phyloP scores from a whole-genome alignment of 1,140 invertebrate species.

The Drosophila jambulina region DNA sequence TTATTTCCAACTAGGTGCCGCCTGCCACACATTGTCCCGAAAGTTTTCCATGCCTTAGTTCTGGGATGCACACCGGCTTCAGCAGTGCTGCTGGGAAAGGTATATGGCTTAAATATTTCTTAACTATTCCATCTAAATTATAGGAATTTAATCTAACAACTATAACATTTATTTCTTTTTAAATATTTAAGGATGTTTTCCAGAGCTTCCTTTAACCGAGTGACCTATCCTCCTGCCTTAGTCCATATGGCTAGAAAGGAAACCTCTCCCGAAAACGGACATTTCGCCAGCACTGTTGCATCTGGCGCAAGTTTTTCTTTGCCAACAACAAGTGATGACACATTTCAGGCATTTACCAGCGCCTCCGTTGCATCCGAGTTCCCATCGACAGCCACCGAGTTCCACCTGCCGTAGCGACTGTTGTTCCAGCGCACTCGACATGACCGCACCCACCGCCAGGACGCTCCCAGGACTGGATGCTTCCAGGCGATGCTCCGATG shows the following conservation, averaged over 20 bases:
- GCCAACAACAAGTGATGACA: conserved; percentile 71
- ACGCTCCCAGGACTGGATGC: conserved; percentile 3
- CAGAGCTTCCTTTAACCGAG: background rate
- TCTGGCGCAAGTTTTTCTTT: conserved; percentile 36
- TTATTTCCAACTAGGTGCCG: conserved; percentile 47
- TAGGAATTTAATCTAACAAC: background rate
- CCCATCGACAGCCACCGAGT: conserved; percentile 5
- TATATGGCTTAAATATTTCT: background rate
- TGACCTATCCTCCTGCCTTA: background rate
- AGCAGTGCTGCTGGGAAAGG: background rate
- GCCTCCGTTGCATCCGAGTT: background rate
- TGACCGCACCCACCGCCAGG: conserved; percentile 17
- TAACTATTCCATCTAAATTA: too few species aligned
- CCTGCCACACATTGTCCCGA: conserved; percentile 63
- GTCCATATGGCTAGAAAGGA: too few species aligned
- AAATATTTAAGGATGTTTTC: background rate
- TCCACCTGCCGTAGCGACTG: conserved; percentile 30
- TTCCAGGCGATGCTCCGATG: background rate
- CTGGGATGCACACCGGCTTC: conserved; percentile 20
- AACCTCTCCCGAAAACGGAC: background rate
- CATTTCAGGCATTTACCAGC: conserved; percentile 71
- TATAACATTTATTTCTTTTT: fast-evolving
- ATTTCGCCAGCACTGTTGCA: conserved; percentile 11
- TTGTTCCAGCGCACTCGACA: conserved; percentile 56
- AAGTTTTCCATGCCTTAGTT: conserved; percentile 53